phyloP scores from a whole-genome alignment of 2,888 invertebrate species.

The Amiota communis region DNA sequence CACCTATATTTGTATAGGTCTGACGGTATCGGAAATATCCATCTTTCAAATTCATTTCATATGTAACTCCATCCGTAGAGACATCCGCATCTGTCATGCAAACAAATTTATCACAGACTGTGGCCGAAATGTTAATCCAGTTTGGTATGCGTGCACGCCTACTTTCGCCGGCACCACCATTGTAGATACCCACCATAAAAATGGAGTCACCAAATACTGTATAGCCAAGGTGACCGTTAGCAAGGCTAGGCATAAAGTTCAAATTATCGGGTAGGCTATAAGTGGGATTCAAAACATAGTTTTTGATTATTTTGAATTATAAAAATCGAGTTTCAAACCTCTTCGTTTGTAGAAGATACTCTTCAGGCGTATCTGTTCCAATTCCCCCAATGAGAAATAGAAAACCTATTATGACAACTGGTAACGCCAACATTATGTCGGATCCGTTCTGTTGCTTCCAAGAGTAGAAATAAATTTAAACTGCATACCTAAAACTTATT shows the following conservation, averaged over 20 bases:
- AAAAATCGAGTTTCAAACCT: not conserved
- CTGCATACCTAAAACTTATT: not conserved
- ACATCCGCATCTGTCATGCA: conserved; percentile 46
- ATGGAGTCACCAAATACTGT: conserved; percentile 77
- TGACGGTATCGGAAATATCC: conserved; percentile 51
- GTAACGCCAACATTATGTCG: not conserved
- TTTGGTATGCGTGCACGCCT: conserved; percentile 78
- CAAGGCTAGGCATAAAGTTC: conserved; percentile 77
- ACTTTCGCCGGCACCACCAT: conserved; percentile 76
- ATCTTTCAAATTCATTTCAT: conserved; percentile 51
- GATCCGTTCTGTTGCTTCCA: not conserved
- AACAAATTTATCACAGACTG: conserved; percentile 48
- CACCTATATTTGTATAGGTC: conserved; percentile 37
- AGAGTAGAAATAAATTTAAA: not conserved
- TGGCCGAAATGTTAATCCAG: conserved; percentile 74
- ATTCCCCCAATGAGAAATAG: not conserved
- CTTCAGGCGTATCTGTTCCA: not conserved
- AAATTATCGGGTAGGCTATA: conserved; percentile 75
- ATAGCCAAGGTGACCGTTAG: conserved; percentile 78
- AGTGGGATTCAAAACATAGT: not conserved
- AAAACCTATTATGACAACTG: not conserved
- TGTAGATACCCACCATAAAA: conserved; percentile 78
- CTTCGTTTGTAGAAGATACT: conserved; percentile 8
- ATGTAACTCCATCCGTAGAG: conserved; percentile 39
- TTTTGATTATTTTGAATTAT: not conserved